Evolutionary conservation across 1,140 invertebrate species (phyloP), one percentile per base, ranked within the genome.

Genomic region (Zaprionus capensis): DNA sequence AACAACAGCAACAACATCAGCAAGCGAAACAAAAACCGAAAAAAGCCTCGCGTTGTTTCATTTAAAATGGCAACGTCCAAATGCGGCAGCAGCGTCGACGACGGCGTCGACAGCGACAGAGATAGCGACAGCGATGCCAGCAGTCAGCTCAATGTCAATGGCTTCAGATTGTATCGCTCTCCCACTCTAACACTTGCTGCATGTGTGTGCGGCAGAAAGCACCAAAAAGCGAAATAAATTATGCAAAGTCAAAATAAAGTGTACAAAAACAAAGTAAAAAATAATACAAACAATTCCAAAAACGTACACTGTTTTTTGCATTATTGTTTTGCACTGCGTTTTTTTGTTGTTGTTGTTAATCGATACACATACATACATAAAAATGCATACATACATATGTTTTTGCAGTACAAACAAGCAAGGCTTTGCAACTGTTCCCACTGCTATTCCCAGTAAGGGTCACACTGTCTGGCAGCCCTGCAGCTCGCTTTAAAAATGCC

Each of bases 121-220:
- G 77, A 77, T 44, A 26, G 46, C 31, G 41, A 20, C 72, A n/a
- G 72, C 73, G 57, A 64, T 58, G 73, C 36, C 34, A 36, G 55
- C 72, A 71, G 80, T 80, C 82, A 81, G 83, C 83, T 86, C 83
- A 86, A 86, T 86, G 83, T 86, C 83, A 86, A 86, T 86, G 83
- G 83, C 83, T 85, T 82, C 41, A 36, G 63, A 65, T 65, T 34
- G 36, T 38, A 24, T 22, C 11, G 20, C 51, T 55, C 22, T 55
- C 51, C 51, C 51, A 24, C 51, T 55, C 51, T 55, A 24, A 12
- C 26, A 55, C 5, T 26, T 51, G 20, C 28, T 66, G 20, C 36
- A 22, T 36, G 57, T 61, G 20, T 71, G 78, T 67, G 49, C 34
- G 61, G 36, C 53, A 56, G 49, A 76, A 80, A 75, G 66, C 66